Evolutionary conservation across 2,113 vertebrate species (phyloP).

Genomic region (Anguilla japonica): DNA sequence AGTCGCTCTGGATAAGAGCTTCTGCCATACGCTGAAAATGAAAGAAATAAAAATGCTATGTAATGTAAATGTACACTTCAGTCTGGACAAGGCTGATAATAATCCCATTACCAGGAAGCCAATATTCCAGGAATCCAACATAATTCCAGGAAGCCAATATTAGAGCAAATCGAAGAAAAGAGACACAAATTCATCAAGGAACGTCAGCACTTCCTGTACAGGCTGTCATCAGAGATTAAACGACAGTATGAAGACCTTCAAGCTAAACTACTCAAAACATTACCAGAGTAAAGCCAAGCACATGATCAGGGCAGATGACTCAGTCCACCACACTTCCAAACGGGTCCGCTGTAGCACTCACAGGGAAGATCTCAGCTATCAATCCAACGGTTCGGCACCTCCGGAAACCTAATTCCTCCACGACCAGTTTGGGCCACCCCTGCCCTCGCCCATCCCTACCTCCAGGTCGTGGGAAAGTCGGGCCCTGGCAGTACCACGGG

Average conservation of each 20-base stretch:
- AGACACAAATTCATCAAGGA: neutral
- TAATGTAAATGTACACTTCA: too few relatives aligned
- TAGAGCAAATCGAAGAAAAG: too few relatives aligned
- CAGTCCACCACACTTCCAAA: neutral
- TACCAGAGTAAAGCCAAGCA: too few relatives aligned
- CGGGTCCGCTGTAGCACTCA: neutral
- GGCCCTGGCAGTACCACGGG: neutral
- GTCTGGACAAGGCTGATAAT: neutral
- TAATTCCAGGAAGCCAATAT: neutral
- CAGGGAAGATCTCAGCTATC: neutral
- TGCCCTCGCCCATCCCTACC: constrained; percentile 4
- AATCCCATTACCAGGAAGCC: neutral
- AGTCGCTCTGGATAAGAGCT: too few relatives aligned
- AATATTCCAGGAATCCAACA: neutral
- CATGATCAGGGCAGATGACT: neutral
- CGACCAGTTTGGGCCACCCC: neutral
- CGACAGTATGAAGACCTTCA: neutral
- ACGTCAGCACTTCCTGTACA: neutral
- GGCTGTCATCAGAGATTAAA: neutral
- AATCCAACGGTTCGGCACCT: neutral
- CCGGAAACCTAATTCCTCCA: neutral
- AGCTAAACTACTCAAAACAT: neutral
- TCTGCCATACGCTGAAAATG: too few relatives aligned
- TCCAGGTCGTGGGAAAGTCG: neutral
- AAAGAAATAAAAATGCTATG: too few relatives aligned